Percentiles rank a stretch among this genome's conserved stretches.
These are phyloP conservation scores for Anoplopoma fimbria DNA, from an alignment of 2,113 vertebrate species.

Conservation along the genomic window DNA sequence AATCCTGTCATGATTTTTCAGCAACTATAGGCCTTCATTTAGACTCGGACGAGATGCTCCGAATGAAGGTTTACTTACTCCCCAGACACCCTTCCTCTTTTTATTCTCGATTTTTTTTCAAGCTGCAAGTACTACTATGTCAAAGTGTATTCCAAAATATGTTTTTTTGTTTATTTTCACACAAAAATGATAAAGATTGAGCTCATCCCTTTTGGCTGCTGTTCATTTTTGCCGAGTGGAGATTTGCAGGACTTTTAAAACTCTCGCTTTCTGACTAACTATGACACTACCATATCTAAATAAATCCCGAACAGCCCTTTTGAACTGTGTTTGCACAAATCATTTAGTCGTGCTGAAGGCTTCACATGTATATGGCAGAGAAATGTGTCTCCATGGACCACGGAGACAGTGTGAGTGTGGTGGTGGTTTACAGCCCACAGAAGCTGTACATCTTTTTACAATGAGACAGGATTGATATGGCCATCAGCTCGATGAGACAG, in stretches of 20 bases:
- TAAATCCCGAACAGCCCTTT: background rate
- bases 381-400: conserved; percentile 43
- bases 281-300: background rate
- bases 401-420: conserved; percentile 25
- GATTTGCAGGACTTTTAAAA: background rate
- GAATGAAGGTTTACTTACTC: background rate
- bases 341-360: background rate
- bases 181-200: background rate
- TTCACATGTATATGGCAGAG: conserved; percentile 28
- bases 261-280: background rate
- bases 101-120: background rate
- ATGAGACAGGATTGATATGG: conserved; percentile 58
- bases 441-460: conserved; percentile 56
- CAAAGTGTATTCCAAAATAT: background rate
- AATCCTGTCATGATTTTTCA: background rate
- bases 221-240: background rate
- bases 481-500: conserved; percentile 49
- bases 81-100: background rate
- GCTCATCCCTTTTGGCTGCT: background rate
- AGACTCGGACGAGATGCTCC: background rate
- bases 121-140: background rate
- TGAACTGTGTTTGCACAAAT: background rate
- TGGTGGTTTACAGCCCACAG: conserved; percentile 42
- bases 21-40: background rate
- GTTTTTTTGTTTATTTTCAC: background rate